phyloP scores from a whole-genome alignment of 2,888 invertebrate genomes.

The Cephus pulcher region DNA sequence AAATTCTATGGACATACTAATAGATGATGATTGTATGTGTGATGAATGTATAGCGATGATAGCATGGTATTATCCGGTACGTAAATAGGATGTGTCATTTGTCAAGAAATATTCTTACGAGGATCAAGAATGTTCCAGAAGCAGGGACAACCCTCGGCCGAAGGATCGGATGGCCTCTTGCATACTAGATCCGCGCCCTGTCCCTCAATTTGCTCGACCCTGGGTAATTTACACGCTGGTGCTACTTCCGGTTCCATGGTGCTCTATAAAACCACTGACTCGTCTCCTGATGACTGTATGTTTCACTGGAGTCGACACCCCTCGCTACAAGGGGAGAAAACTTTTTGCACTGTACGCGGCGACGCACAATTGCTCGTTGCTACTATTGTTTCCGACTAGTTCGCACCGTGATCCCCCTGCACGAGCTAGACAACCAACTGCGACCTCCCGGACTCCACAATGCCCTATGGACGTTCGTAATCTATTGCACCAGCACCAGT shows the following conservation, averaged over 20 bases:
- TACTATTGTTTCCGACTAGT: neutral
- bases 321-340: neutral
- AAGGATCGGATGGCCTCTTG: conserved; percentile 42
- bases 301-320: conserved; percentile 12
- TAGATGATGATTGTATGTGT: neutral
- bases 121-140: conserved; percentile 69
- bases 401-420: neutral
- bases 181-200: conserved; percentile 16
- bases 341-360: neutral
- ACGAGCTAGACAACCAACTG: neutral
- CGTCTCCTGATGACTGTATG: neutral
- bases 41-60: neutral
- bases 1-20: neutral
- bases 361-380: neutral
- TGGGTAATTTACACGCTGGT: conserved; percentile 30
- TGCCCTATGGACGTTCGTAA: neutral
- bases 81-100: neutral
- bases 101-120: conserved; percentile 62
- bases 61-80: neutral
- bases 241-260: conserved; percentile 35
- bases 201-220: conserved; percentile 18
- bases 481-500: neutral
- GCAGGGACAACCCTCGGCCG: conserved; percentile 59
- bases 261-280: conserved; percentile 15
- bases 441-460: neutral